Conservation (phyloP, 2,888 invertebrate genomes). For the Linnaemya vulpina region DNA sequence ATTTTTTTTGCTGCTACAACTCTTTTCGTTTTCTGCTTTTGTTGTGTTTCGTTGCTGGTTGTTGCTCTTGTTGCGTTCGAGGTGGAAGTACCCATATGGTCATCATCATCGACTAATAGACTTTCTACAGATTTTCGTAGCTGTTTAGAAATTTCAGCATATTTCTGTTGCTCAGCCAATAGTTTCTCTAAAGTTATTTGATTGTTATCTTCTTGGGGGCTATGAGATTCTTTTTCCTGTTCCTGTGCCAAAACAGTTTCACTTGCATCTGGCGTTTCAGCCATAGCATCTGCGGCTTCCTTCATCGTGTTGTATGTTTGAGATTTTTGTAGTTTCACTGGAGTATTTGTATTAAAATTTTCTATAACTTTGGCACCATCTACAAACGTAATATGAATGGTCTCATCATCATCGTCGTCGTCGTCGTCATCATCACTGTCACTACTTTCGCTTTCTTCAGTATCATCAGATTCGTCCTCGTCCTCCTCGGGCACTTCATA, state of each 20-base stretch:
- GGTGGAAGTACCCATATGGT: not conserved
- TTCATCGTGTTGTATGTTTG: conserved; percentile 79
- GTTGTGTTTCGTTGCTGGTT: not conserved
- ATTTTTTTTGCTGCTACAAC: conserved; percentile 38
- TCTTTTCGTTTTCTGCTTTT: conserved; percentile 37
- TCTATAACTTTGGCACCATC: conserved; percentile 82
- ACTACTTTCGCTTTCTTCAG: conserved; percentile 72
- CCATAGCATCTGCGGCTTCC: conserved; percentile 73
- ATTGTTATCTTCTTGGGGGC: conserved; percentile 52
- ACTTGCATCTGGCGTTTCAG: conserved; percentile 18
- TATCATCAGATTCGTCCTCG: conserved; percentile 72
- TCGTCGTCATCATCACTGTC: conserved; percentile 76
- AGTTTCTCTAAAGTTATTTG: conserved; percentile 76
- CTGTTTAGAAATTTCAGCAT: conserved; percentile 80
- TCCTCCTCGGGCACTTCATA: conserved; percentile 81
- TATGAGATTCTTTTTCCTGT: conserved; percentile 12
- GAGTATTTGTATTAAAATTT: conserved; percentile 81
- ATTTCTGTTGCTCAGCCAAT: conserved; percentile 79
- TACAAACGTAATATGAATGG: conserved; percentile 77
- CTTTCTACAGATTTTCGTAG: conserved; percentile 79
- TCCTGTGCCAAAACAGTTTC: not conserved
- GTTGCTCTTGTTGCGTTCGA: conserved; percentile 11
- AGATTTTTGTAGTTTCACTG: conserved; percentile 78
- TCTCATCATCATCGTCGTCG: conserved; percentile 77
- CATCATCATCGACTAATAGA: conserved; percentile 76